Conservation (phyloP, 2,888 invertebrate genomes). For the Andrena bucephala region DNA sequence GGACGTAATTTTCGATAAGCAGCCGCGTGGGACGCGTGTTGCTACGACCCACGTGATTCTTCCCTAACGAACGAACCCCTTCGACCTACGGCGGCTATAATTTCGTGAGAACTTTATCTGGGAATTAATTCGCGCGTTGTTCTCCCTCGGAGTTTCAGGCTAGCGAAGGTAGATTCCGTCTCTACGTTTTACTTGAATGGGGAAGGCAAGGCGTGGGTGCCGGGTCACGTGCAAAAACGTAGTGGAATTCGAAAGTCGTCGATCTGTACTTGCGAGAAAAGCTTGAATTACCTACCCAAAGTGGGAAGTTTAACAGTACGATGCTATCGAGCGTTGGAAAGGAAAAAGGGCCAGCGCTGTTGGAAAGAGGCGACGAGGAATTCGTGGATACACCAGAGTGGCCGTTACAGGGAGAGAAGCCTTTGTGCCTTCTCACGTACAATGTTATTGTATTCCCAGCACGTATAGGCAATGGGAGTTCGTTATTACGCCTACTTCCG, state of each 20-base stretch:
- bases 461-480: conserved; percentile 75
- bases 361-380: conserved; percentile 53
- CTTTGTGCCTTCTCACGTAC: conserved; percentile 61
- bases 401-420: conserved; percentile 43
- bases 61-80: conserved; percentile 2
- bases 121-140: conserved; percentile 17
- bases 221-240: no score
- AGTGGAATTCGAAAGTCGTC: not conserved
- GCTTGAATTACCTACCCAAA: no score
- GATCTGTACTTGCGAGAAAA: no score
- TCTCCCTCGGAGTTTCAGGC: not conserved
- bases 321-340: not conserved
- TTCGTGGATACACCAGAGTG: conserved; percentile 43
- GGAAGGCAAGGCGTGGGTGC: not conserved
- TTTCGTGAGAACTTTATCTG: conserved; percentile 31
- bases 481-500: conserved; percentile 80
- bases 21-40: conserved; percentile 43
- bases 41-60: conserved; percentile 25
- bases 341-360: conserved; percentile 15
- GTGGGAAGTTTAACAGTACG: not conserved
- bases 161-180: not conserved
- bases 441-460: conserved; percentile 72
- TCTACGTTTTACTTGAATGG: conserved; percentile 9
- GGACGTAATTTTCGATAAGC: conserved; percentile 42
- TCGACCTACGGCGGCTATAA: not conserved